Evolutionary conservation across 2,888 invertebrate genomes (phyloP), one percentile per base, ranked within the genome.

Genomic region (Archips xylosteana): DNA sequence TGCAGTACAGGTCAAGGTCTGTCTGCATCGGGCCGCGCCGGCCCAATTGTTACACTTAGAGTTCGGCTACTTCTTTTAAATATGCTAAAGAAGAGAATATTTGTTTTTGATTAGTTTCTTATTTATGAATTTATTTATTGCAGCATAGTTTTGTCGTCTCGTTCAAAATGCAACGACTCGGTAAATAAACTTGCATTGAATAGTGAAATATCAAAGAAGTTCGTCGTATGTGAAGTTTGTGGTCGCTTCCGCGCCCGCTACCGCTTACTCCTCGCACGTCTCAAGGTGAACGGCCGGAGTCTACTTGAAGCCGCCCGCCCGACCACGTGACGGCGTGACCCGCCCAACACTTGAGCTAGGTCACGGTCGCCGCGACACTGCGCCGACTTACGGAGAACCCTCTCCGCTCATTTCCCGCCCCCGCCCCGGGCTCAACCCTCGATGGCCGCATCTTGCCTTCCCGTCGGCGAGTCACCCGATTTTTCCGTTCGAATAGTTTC

Each of bases 401-500:
- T 78, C 78, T 69, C 57, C 69, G 72, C 72, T 36, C 67, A 75
- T 74, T 42, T 62, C 69, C 74, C 75, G 77, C 68, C 60, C 75
- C 75, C 72, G 74, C 72, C 72, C 74, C 71, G 72, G 80, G 86
- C 71, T 80, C 87, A 79, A 75, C 76, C 71, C 77, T 78, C 65
- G 75, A 60, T 86, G 86, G 89, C 75, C 80, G 79, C 70, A 76
- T 80, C 79, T 82, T 83, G 81, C 85, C 85, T 88, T 88, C 84
- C 83, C 86, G 79, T 80, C 85, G 85, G 76, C 81, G 80, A 82
- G 80, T 81, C 80, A 80, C 85, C 89, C 87, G 90, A 92, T 92
- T 93, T 92, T 93, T 92, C 91, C 92, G 86, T 89, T 89, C 87
- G 91, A 88, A 89, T 92, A 92, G 93, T 90, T 91, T 86, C 88